A percentile compares a stretch with the other conserved stretches of the same genome.
phyloP scores from a whole-genome alignment of 2,888 invertebrate species.

The Drepana falcataria region DNA sequence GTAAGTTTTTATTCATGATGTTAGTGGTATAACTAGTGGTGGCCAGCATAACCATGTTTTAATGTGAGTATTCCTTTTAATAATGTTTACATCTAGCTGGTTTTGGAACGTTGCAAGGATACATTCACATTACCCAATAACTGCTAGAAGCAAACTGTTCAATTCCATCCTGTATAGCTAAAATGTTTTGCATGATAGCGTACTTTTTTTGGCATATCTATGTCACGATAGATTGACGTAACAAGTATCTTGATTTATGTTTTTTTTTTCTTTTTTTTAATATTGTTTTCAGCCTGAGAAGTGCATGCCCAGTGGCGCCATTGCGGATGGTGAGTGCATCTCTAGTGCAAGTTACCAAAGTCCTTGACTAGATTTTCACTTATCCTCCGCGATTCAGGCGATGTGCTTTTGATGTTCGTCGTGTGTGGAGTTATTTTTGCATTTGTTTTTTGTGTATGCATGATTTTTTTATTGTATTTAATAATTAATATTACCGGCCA shows the following conservation, averaged over 20 bases:
- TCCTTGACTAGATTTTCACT: conserved; percentile 84
- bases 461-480: conserved; percentile 17
- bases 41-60: no score
- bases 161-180: no score
- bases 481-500: no score
- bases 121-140: no score
- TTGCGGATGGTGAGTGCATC: conserved; percentile 75
- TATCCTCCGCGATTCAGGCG: conserved; percentile 68
- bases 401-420: conserved; percentile 53
- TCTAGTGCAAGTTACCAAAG: conserved; percentile 72
- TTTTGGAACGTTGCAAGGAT: no score
- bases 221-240: neutral
- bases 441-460: conserved; percentile 17
- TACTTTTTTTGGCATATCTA: no score
- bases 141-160: no score
- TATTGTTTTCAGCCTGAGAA: conserved; percentile 23
- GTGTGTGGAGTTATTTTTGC: conserved; percentile 30
- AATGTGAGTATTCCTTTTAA: no score
- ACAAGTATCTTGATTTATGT: conserved; percentile 12
- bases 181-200: no score
- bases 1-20: no score
- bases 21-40: no score
- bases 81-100: no score
- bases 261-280: conserved; percentile 28
- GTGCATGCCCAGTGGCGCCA: conserved; percentile 36